Conservation (phyloP, 2,888 invertebrate species). For the Tetheella fluctuosa region DNA sequence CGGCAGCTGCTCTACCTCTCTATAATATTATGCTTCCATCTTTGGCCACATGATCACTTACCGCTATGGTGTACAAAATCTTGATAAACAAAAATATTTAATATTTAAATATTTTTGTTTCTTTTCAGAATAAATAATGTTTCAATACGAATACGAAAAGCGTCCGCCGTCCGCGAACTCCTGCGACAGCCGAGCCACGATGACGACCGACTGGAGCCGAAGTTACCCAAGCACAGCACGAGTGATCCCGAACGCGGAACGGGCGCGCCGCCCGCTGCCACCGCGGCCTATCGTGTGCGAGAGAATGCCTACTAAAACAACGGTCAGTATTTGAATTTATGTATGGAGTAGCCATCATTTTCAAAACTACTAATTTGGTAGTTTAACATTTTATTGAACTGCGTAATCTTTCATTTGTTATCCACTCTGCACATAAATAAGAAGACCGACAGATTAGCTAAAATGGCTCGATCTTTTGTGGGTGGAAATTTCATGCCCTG, state of each 20-base stretch:
- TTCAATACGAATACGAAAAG: slow-evolving; percentile 74
- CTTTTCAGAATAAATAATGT: slow-evolving; percentile 59
- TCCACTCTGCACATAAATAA: too few species aligned
- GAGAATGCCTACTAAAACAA: slow-evolving; percentile 59
- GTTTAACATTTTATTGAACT: background rate
- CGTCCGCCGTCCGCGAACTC: slow-evolving; percentile 56
- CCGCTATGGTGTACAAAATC: too few species aligned
- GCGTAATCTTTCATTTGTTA: background rate
- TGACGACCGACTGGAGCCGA: slow-evolving; percentile 55
- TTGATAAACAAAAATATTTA: too few species aligned
- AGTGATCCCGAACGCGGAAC: slow-evolving; percentile 18
- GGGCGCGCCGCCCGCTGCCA: slow-evolving; percentile 61
- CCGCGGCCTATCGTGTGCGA: slow-evolving; percentile 60
- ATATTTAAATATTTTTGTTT: too few species aligned
- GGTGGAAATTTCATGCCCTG: too few species aligned
- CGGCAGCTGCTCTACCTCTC: too few species aligned
- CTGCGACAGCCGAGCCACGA: slow-evolving; percentile 51
- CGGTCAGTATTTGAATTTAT: slow-evolving; percentile 46
- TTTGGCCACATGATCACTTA: too few species aligned
- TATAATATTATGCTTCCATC: too few species aligned
- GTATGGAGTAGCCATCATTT: too few species aligned
- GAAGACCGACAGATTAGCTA: too few species aligned
- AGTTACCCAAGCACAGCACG: slow-evolving; percentile 33
- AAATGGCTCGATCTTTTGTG: too few species aligned
- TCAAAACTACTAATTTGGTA: background rate